phyloP scores from a whole-genome alignment of 2,113 vertebrate species.

The Tichodroma muraria region DNA sequence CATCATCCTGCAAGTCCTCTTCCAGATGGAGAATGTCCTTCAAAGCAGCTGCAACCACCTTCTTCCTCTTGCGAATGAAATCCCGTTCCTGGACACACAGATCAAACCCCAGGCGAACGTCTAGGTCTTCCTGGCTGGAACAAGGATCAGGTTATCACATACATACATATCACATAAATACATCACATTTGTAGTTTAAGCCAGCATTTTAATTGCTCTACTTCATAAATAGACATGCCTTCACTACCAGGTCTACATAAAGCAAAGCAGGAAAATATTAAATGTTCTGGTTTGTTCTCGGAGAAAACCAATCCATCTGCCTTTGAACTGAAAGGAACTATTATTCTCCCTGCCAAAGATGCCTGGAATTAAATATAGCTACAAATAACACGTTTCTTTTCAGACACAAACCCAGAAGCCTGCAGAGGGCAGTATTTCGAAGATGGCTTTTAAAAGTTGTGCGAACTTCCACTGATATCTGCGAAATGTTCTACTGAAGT shows the following conservation, averaged over 20 bases:
- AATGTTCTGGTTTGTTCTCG: background rate
- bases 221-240: background rate
- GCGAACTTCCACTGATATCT: rapidly evolving
- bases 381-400: background rate
- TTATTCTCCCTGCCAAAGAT: background rate
- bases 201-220: background rate
- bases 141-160: background rate
- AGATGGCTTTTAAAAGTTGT: background rate
- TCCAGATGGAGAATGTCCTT: slow-evolving; percentile 73
- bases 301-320: background rate
- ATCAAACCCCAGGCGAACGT: slow-evolving; percentile 76
- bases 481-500: rapidly evolving
- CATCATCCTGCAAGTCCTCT: slow-evolving; percentile 53
- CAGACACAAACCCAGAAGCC: background rate
- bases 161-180: no score
- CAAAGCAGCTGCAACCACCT: slow-evolving; percentile 67
- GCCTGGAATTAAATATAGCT: background rate
- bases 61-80: slow-evolving; percentile 76
- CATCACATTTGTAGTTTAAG: background rate
- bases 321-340: background rate
- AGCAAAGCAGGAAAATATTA: background rate
- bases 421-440: slow-evolving; percentile 1
- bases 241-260: background rate
- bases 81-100: slow-evolving; percentile 73
- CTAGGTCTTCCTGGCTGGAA: slow-evolving; percentile 59